These are phyloP conservation scores for Mythimna ferrago DNA, from an alignment of 2,888 invertebrate species.

Conservation along the genomic window DNA sequence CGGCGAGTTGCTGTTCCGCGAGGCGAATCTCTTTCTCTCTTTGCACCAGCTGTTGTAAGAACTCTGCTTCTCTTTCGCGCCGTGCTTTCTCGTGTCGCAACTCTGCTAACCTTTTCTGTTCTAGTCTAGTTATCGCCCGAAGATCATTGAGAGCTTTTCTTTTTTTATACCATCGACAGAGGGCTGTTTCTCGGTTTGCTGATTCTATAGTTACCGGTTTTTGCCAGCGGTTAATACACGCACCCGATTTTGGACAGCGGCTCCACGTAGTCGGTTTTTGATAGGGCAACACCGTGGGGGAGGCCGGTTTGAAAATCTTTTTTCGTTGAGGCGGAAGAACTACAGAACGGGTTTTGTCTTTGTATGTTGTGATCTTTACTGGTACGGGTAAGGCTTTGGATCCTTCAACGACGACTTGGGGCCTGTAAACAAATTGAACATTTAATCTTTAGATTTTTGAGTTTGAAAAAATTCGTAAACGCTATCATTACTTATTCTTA, in stretches of 20 bases:
- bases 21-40: slow-evolving; percentile 26
- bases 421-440: slow-evolving; percentile 65
- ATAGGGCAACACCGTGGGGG: neutral
- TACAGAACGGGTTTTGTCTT: slow-evolving; percentile 30
- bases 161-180: slow-evolving; percentile 47
- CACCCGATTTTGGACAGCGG: neutral
- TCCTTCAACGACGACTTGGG: slow-evolving; percentile 66
- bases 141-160: slow-evolving; percentile 17
- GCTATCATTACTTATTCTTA: neutral
- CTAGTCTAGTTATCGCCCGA: slow-evolving; percentile 17
- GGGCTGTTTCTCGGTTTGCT: slow-evolving; percentile 4
- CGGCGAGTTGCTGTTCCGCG: slow-evolving; percentile 19
- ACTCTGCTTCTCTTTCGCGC: slow-evolving; percentile 32
- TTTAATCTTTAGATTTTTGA: neutral
- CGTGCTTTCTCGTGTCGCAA: slow-evolving; percentile 26
- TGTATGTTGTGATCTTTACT: slow-evolving; percentile 65
- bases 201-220: slow-evolving; percentile 12
- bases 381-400: slow-evolving; percentile 66
- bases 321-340: slow-evolving; percentile 5
- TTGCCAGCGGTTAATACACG: slow-evolving; percentile 4
- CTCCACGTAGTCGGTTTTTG: slow-evolving; percentile 5
- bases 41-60: slow-evolving; percentile 21
- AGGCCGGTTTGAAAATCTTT: neutral
- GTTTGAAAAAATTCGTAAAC: neutral
- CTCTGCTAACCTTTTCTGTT: slow-evolving; percentile 7